These are phyloP conservation scores for Tachysurus fulvidraco DNA, from an alignment of 2,113 vertebrate species.

Conservation along the genomic window DNA sequence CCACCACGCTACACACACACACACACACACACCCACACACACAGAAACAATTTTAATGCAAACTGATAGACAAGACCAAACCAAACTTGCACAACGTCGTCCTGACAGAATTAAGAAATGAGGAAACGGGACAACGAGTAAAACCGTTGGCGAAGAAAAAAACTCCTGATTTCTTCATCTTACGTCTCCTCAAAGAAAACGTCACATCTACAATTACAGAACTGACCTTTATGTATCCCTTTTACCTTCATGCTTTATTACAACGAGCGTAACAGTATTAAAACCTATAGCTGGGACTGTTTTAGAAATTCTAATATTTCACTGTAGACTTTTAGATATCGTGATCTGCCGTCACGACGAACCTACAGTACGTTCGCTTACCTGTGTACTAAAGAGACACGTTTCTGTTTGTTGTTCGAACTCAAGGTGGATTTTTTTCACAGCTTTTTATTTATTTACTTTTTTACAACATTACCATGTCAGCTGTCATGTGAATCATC, in stretches of 20 bases:
- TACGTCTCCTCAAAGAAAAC: not conserved
- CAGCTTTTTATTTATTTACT: not conserved
- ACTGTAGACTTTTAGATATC: too few relatives aligned
- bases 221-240: too few relatives aligned
- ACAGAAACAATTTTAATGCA: not conserved
- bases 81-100: not conserved
- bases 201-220: not conserved
- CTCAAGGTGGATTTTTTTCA: not conserved
- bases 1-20: slow-evolving; percentile 47
- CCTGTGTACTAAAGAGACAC: not conserved
- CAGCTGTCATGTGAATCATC: slow-evolving; percentile 47
- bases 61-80: not conserved
- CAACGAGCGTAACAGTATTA: not conserved
- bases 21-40: slow-evolving; percentile 13
- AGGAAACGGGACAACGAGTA: not conserved
- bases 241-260: too few relatives aligned
- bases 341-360: not conserved
- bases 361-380: not conserved
- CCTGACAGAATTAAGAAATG: not conserved
- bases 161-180: not conserved
- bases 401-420: not conserved
- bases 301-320: too few relatives aligned
- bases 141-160: not conserved
- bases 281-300: too few relatives aligned
- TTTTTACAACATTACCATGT: not conserved